Evolutionary conservation across 2,797 vertebrate species (phyloP).

Genomic region (Dipus sagitta): DNA sequence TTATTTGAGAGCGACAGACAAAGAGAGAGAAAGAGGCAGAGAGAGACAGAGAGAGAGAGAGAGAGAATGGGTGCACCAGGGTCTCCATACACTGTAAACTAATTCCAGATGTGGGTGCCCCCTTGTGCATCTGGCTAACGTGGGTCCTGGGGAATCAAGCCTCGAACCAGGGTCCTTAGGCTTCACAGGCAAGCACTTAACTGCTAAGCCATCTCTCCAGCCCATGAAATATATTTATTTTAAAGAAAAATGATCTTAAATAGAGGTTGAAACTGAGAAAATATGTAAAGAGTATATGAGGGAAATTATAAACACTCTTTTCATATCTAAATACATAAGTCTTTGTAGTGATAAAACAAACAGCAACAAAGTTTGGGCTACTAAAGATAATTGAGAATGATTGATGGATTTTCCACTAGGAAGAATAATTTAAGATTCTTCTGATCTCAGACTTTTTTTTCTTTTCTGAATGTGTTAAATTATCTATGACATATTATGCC

Average conservation of each 20-base stretch:
- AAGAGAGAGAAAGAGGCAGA: too few relatives aligned
- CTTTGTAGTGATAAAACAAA: constrained; percentile 38
- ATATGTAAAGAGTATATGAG: neutral
- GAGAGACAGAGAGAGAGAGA: too few relatives aligned
- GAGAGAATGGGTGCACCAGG: too few relatives aligned
- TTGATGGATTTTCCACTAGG: neutral
- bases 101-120: too few relatives aligned
- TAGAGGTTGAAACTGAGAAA: constrained; percentile 33
- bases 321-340: constrained; percentile 11
- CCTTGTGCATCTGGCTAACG: too few relatives aligned
- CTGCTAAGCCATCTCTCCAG: too few relatives aligned
- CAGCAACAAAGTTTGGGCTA: constrained; percentile 2
- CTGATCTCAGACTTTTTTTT: neutral
- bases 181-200: too few relatives aligned
- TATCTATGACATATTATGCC: neutral
- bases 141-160: too few relatives aligned
- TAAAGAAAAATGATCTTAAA: constrained; percentile 40
- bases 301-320: constrained; percentile 39
- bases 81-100: too few relatives aligned
- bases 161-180: too few relatives aligned
- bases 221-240: too few relatives aligned
- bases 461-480: neutral
- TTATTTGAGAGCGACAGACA: too few relatives aligned
- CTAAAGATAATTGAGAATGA: constrained; percentile 31
- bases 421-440: constrained; percentile 49